Conservation (phyloP, 2,888 invertebrate genomes). For the Caenorhabditis sinica region DNA sequence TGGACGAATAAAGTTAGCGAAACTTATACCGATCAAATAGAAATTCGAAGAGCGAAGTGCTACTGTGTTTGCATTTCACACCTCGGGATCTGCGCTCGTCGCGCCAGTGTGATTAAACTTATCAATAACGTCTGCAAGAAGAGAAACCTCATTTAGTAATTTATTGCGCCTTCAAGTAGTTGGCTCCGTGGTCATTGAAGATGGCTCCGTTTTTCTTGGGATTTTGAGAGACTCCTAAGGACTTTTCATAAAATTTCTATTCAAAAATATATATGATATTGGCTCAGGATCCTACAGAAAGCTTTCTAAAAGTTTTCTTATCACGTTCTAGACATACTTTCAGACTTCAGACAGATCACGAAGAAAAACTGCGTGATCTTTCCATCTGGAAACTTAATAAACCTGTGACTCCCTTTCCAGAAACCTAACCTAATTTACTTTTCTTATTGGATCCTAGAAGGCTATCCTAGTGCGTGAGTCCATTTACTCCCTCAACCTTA, state of each 20-base stretch:
- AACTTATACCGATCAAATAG: slow-evolving; percentile 48
- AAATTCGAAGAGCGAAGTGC: slow-evolving; percentile 23
- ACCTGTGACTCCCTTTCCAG: background rate
- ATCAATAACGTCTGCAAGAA: slow-evolving; percentile 40
- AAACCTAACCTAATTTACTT: background rate
- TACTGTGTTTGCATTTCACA: slow-evolving; percentile 60
- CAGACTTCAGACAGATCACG: too few relatives aligned
- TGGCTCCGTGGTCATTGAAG: background rate
- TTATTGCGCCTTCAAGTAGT: background rate
- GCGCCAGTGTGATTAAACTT: slow-evolving; percentile 40
- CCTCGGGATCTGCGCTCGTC: slow-evolving; percentile 45
- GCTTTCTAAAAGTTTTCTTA: too few relatives aligned
- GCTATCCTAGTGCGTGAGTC: too few relatives aligned
- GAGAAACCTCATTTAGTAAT: slow-evolving; percentile 39
- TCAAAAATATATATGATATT: too few relatives aligned
- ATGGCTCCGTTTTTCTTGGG: too few relatives aligned
- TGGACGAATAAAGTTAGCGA: slow-evolving; percentile 34
- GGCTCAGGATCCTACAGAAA: too few relatives aligned
- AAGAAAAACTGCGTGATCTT: background rate
- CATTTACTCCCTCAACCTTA: background rate
- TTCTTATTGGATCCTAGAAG: background rate
- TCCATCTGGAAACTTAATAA: background rate
- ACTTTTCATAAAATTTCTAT: too few relatives aligned
- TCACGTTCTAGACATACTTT: too few relatives aligned
- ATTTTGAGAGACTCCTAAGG: too few relatives aligned